Evolutionary conservation across 2,113 vertebrate species (phyloP).

Genomic region (Cacatua alba): DNA sequence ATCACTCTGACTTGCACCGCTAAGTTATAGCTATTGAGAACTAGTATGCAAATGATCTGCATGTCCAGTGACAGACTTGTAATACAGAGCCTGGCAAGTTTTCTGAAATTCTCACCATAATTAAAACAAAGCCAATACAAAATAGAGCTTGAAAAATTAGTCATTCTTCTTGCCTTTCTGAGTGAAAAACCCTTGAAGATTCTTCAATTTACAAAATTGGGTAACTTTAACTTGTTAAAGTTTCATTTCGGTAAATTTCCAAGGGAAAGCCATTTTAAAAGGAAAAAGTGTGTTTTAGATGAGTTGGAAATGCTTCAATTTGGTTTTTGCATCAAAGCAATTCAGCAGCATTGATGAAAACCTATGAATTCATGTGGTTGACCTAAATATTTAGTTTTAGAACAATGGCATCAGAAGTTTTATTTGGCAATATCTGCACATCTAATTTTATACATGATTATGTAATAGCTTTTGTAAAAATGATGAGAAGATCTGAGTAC

Average conservation of each 20-base stretch:
- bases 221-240: not conserved
- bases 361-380: not conserved
- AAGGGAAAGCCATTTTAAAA: not conserved
- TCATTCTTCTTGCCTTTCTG: not conserved
- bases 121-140: not conserved
- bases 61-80: not conserved
- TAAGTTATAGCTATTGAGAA: not conserved
- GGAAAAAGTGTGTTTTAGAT: not conserved
- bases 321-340: not conserved
- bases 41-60: not conserved
- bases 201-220: not conserved
- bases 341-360: not conserved
- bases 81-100: not conserved
- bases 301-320: not conserved
- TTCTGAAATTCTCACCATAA: not conserved
- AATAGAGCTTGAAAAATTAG: not conserved
- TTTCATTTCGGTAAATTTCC: not conserved
- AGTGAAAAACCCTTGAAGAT: not conserved
- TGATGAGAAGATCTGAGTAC: not conserved
- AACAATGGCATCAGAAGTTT: not conserved
- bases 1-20: not conserved
- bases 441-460: not conserved
- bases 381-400: not conserved
- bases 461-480: not conserved
- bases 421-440: not conserved